phyloP scores from a whole-genome alignment of 2,113 vertebrate species.

The Nannospalax galili region DNA sequence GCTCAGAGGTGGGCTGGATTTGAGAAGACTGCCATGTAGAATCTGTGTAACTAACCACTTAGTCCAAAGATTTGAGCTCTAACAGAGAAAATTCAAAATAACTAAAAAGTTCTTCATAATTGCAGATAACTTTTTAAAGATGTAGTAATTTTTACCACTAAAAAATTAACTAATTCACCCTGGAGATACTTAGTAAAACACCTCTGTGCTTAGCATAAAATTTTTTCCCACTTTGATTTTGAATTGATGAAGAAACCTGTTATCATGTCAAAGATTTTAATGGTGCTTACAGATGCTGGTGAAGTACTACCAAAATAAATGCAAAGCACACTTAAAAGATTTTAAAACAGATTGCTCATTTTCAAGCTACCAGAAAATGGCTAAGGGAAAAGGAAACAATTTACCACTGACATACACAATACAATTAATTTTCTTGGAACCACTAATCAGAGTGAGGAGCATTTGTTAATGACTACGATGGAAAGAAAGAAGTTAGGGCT shows the following conservation, averaged over 20 bases:
- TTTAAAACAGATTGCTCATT: constrained; percentile 77
- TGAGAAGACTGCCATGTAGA: background rate
- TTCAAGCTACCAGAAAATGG: constrained; percentile 76
- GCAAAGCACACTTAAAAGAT: constrained; percentile 62
- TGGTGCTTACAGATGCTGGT: constrained; percentile 69
- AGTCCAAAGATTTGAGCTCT: background rate
- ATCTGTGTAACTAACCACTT: background rate
- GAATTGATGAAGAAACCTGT: constrained; percentile 69
- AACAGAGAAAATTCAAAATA: constrained; percentile 22
- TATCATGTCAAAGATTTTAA: constrained; percentile 77
- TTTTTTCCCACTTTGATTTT: constrained; percentile 66
- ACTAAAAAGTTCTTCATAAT: constrained; percentile 5
- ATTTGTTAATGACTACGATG: constrained; percentile 37
- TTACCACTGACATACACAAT: constrained; percentile 60
- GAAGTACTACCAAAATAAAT: constrained; percentile 63
- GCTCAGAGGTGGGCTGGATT: background rate
- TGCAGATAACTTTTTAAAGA: background rate
- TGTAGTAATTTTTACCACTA: background rate
- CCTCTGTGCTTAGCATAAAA: background rate
- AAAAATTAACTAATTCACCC: background rate
- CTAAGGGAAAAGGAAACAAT: constrained; percentile 65
- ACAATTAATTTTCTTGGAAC: constrained; percentile 74
- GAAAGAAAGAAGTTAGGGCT: constrained; percentile 47
- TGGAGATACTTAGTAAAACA: constrained; percentile 20
- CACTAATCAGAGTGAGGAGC: constrained; percentile 46